Conservation (phyloP, 1,140 invertebrate genomes). For the Drosophila sturtevanti region DNA sequence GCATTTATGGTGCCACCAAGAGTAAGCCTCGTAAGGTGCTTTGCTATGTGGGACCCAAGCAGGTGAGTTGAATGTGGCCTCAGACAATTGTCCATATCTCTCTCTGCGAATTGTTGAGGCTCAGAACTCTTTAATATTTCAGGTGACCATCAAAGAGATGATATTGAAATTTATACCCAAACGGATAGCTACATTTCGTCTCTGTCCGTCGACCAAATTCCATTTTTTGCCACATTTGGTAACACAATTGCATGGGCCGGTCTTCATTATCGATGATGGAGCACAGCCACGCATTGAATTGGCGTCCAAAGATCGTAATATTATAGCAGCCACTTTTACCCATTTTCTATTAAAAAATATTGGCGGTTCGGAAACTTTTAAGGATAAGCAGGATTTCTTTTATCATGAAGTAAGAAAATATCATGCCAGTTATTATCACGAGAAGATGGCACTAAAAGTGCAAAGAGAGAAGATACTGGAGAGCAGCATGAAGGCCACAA, state of each 20-base stretch:
- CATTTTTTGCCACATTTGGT: constrained; percentile 85
- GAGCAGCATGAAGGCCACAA: constrained; percentile 93
- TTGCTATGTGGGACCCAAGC: constrained; percentile 93
- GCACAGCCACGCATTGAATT: constrained; percentile 93
- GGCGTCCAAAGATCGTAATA: constrained; percentile 91
- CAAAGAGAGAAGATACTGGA: constrained; percentile 91
- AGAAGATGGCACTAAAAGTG: constrained; percentile 92
- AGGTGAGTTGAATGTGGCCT: constrained; percentile 75
- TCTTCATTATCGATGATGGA: constrained; percentile 93
- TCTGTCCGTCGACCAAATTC: constrained; percentile 95
- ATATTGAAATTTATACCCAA: constrained; percentile 96
- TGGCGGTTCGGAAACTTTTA: constrained; percentile 97
- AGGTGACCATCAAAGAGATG: constrained; percentile 95
- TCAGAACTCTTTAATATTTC: constrained; percentile 83
- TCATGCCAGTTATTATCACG: constrained; percentile 92
- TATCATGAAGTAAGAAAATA: constrained; percentile 95
- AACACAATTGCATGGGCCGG: constrained; percentile 83
- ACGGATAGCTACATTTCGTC: constrained; percentile 93
- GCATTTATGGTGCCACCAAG: constrained; percentile 85
- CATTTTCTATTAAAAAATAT: constrained; percentile 97
- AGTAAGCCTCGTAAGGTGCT: constrained; percentile 93
- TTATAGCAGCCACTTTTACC: constrained; percentile 96
- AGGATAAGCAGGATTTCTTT: constrained; percentile 97
- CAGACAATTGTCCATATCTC: not conserved
- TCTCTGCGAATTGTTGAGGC: constrained; percentile 52